phyloP scores from a whole-genome alignment of 2,888 invertebrate species.

The Aradus depressus region DNA sequence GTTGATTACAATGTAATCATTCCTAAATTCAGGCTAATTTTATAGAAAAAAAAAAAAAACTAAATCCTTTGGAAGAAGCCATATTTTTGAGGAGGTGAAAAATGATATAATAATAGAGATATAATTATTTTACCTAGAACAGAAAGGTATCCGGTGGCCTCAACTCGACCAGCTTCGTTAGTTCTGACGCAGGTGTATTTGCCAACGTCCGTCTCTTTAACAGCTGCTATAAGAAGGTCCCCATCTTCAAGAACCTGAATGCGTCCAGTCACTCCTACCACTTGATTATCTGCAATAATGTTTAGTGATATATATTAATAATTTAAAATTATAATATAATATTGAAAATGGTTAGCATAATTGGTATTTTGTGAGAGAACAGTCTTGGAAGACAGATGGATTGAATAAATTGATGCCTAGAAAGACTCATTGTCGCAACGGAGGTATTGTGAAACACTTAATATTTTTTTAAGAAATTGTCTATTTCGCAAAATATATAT shows the following conservation, averaged over 20 bases:
- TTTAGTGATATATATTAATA: no score
- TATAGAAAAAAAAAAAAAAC: constrained; percentile 11
- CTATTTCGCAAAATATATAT: no score
- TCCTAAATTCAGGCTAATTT: no score
- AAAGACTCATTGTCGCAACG: no score
- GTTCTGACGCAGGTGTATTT: constrained; percentile 78
- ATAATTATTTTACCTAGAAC: constrained; percentile 64
- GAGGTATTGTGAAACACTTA: no score
- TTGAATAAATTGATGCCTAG: no score
- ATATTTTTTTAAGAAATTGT: no score
- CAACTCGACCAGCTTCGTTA: constrained; percentile 79
- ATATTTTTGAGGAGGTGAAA: neutral
- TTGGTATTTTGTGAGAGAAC: no score
- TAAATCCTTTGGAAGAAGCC: neutral
- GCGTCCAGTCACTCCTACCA: constrained; percentile 57
- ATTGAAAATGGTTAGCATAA: no score
- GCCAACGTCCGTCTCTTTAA: constrained; percentile 72
- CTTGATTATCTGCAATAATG: constrained; percentile 43
- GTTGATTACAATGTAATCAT: no score
- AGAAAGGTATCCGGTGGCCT: constrained; percentile 67
- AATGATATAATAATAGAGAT: neutral
- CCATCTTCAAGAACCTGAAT: constrained; percentile 77
- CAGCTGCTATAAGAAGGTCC: constrained; percentile 76
- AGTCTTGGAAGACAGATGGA: no score
- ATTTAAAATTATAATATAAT: no score